Evolutionary conservation across 2,113 vertebrate genomes (phyloP), one percentile per base, ranked within the genome.

Genomic region (cat (Felis catus)): DNA sequence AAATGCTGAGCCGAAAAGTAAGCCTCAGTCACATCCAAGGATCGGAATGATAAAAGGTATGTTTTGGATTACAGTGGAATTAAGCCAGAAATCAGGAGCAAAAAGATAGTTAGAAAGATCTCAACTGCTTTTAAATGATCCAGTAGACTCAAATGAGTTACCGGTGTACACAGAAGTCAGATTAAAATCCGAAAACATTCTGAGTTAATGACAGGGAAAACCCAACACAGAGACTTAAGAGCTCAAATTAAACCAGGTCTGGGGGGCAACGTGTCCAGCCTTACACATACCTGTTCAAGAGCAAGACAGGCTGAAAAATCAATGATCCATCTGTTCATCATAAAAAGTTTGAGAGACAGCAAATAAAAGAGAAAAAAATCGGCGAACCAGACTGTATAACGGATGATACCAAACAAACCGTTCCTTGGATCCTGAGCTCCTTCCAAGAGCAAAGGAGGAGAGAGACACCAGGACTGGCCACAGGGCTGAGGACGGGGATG

Each of bases 151-250:
- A 70, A 63, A 71, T 71, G n/a, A 48, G 79, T 79, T 25, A 92
- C 5, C 21, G 11, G 14, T 71, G 53, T 73, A 48, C 73, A 83
- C 13, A n/a, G 39, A 92, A 73, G 48, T 10, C 51, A 73, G 66
- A 58, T 61, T 83, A 83, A 58, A 83, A 61, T 71, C 5, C 61
- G 66, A 83, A 73, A 83, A 73, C 45, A 82, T 53, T 70, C 41
- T 65, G 61, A 45, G 41, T 33, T 45, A 16, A 45, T 9, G 48
- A 33, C 27, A 45, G 45, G 25, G 65, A 83, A 92, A 33, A 45
- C 55, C 33, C 15, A 71, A 73, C 29, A 61, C 12, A 19, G 27
- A 65, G 31, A 90, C 63, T 29, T 73, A 61, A 14, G 70, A 61
- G 86, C 58, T 61, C 11, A 39, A 74, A 36, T 61, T 7, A 39